Evolutionary conservation across 2,797 vertebrate species (phyloP).

Genomic region (Gila robusta): DNA sequence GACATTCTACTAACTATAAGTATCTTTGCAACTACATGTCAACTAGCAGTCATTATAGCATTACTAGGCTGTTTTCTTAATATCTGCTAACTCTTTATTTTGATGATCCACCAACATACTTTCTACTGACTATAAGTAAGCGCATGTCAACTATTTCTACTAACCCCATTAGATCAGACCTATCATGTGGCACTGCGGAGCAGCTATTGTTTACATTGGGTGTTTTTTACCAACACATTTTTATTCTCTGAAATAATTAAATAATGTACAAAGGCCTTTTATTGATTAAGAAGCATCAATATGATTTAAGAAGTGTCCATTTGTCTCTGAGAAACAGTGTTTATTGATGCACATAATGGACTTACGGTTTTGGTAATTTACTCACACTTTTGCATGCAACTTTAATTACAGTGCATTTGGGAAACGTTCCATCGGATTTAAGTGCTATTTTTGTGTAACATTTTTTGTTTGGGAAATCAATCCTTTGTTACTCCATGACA

Average conservation of each 20-base stretch:
- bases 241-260: background rate
- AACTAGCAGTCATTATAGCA: background rate
- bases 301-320: background rate
- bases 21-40: background rate
- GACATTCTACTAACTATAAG: background rate
- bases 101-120: background rate
- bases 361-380: background rate
- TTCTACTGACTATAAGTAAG: no score
- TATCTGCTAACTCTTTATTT: background rate
- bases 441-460: background rate
- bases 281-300: background rate
- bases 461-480: background rate
- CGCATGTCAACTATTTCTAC: no score
- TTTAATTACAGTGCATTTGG: constrained; percentile 2
- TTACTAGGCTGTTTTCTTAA: background rate
- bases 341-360: background rate
- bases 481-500: background rate
- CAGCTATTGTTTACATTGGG: background rate
- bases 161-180: no score
- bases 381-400: background rate
- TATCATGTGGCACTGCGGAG: background rate
- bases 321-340: background rate
- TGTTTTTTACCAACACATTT: background rate
- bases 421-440: background rate
- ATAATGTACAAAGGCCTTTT: background rate